Conservation (phyloP, 2,797 vertebrate species). For the Urosaurus nigricauda region DNA sequence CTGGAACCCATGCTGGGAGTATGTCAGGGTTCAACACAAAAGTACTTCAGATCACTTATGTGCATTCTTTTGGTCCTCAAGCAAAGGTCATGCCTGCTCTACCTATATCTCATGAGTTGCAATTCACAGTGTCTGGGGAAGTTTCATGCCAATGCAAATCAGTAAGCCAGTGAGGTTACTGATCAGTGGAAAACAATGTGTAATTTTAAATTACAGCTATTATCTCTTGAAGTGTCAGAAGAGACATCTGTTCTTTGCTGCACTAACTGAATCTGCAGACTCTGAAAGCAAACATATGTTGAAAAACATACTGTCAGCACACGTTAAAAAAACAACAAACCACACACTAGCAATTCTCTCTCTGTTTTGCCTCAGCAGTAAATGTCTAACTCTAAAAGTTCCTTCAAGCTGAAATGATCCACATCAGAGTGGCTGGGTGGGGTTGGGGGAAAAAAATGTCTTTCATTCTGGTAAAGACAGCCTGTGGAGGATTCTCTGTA, state of each 20-base stretch:
- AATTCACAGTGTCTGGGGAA: conserved; percentile 11
- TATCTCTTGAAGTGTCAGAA: conserved; percentile 59
- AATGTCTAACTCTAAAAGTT: not conserved
- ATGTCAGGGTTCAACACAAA: too few species aligned
- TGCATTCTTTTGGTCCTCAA: not conserved
- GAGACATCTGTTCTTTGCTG: conserved; percentile 57
- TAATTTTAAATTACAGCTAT: conserved; percentile 54
- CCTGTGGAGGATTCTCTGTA: too few species aligned
- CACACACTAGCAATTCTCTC: conserved; percentile 39
- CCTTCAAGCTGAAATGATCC: conserved; percentile 23
- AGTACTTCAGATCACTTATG: not conserved
- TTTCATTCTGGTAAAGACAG: too few species aligned
- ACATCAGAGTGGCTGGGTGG: not conserved
- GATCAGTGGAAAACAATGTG: conserved; percentile 48
- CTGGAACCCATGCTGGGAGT: too few species aligned
- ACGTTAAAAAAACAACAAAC: conserved; percentile 34
- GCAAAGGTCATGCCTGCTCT: conserved; percentile 26
- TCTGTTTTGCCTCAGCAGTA: not conserved
- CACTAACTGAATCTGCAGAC: conserved; percentile 49
- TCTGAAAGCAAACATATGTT: conserved; percentile 58
- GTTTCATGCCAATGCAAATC: conserved; percentile 5
- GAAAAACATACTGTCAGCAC: conserved; percentile 21
- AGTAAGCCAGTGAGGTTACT: conserved; percentile 16
- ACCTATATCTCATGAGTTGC: not conserved
- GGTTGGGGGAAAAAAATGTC: too few species aligned